Evolutionary conservation across 2,797 vertebrate genomes (phyloP).

Genomic region (Acanthurus leucopareius): DNA sequence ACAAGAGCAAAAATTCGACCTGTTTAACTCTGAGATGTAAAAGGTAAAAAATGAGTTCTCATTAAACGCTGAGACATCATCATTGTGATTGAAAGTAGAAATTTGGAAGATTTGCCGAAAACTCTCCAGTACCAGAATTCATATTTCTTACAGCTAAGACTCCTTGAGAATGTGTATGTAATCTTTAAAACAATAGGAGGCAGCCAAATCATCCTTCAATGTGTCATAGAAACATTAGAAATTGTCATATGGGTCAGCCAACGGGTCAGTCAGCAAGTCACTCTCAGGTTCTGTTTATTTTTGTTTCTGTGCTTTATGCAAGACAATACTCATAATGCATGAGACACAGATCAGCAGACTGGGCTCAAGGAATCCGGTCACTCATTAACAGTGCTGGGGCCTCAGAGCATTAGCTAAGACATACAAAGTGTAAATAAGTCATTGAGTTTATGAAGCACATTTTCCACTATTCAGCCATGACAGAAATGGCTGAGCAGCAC

Average conservation of each 20-base stretch:
- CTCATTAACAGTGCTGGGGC: conserved; percentile 11
- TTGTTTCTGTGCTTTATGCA: conserved; percentile 18
- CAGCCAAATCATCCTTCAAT: background rate
- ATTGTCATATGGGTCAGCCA: conserved; percentile 3
- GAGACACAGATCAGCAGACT: conserved; percentile 12
- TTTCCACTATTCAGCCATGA: background rate
- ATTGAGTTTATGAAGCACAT: background rate
- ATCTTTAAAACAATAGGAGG: background rate
- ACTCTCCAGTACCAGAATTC: background rate
- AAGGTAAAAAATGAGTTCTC: background rate
- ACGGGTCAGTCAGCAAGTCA: background rate
- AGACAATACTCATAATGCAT: conserved; percentile 7
- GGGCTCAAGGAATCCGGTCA: background rate
- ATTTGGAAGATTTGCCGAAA: background rate
- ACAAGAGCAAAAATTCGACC: background rate
- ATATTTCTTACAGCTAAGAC: background rate
- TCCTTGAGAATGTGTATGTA: no score
- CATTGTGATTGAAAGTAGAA: background rate
- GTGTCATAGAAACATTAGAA: background rate
- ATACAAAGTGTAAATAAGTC: conserved; percentile 3
- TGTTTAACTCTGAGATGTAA: background rate
- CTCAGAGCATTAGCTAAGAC: conserved; percentile 7
- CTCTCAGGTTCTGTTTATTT: conserved; percentile 23
- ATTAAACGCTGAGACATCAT: background rate
- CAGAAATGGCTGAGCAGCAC: background rate